These are phyloP conservation scores for Poeciliopsis presidionis DNA, from an alignment of 2,797 vertebrate genomes.

Conservation along the genomic window DNA sequence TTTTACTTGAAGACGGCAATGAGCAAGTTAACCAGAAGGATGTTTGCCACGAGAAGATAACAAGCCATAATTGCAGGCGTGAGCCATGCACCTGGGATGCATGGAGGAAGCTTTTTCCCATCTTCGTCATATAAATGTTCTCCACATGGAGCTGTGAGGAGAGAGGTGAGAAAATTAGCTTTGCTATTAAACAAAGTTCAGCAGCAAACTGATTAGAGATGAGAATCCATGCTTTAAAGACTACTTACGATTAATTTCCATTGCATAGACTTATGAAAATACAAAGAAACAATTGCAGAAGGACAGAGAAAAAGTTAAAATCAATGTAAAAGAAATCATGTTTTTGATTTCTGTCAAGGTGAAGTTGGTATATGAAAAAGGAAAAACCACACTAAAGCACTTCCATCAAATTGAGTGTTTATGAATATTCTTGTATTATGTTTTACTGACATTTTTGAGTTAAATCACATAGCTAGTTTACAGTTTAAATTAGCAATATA, in stretches of 20 bases:
- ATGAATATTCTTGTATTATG: not conserved
- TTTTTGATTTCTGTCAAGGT: conserved; percentile 66
- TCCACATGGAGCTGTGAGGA: conserved; percentile 91
- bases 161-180: not conserved
- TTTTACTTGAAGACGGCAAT: conserved; percentile 98
- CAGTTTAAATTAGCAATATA: not conserved
- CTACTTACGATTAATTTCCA: conserved; percentile 99
- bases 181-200: not conserved
- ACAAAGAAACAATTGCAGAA: conserved; percentile 47
- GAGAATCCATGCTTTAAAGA: conserved; percentile 12
- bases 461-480: not conserved
- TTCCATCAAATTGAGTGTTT: not conserved
- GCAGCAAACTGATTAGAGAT: conserved; percentile 1
- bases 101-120: conserved; percentile 95
- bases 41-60: conserved; percentile 97
- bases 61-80: conserved; percentile 99
- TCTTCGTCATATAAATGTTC: conserved; percentile 98
- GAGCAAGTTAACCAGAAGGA: conserved; percentile 96
- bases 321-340: not conserved
- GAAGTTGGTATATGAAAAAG: conserved; percentile 49
- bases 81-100: conserved; percentile 98
- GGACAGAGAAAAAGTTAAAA: conserved; percentile 48
- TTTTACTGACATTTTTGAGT: not conserved
- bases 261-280: conserved; percentile 91
- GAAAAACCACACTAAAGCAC: not conserved